Evolutionary conservation across 2,888 invertebrate species (phyloP).

Genomic region (Parthenolecanium corni): DNA sequence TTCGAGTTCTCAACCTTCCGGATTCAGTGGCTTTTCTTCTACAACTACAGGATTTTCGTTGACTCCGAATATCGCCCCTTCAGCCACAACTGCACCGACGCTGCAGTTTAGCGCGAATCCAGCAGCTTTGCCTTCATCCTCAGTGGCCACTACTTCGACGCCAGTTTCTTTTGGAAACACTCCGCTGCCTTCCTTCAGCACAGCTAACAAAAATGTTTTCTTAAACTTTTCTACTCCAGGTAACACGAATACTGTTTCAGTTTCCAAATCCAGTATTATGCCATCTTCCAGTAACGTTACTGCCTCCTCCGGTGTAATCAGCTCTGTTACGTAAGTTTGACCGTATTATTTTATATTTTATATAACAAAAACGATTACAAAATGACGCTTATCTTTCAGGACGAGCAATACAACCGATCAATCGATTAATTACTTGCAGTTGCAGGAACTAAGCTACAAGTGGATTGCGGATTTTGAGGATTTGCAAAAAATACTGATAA

Average conservation of each 20-base stretch:
- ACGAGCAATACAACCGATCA: neutral
- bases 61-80: neutral
- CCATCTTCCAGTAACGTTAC: neutral
- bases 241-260: neutral
- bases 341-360: neutral
- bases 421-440: constrained; percentile 13
- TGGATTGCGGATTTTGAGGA: constrained; percentile 18
- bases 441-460: constrained; percentile 11
- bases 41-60: constrained; percentile 7
- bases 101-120: constrained; percentile 9
- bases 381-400: neutral
- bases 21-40: constrained; percentile 8
- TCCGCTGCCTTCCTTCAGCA: neutral
- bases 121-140: neutral
- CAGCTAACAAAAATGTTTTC: neutral
- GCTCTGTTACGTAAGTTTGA: constrained; percentile 2
- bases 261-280: neutral
- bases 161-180: neutral
- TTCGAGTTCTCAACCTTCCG: neutral
- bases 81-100: neutral
- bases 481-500: constrained; percentile 14
- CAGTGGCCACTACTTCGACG: neutral
- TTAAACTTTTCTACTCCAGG: neutral
- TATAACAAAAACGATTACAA: neutral
- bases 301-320: neutral